Conservation (phyloP, 2,797 vertebrate genomes). For the Typhlichthys subterraneus region DNA sequence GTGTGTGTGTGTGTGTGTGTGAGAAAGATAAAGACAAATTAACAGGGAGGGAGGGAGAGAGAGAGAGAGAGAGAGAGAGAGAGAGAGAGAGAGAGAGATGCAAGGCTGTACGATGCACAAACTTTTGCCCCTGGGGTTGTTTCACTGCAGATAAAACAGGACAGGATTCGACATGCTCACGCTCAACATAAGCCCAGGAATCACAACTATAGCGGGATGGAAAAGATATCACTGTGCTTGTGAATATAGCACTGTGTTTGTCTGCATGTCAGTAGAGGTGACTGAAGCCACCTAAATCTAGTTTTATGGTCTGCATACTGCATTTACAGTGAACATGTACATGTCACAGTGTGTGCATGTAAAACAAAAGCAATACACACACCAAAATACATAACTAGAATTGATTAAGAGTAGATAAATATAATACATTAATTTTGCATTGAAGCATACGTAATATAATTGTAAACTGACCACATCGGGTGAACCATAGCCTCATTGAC, state of each 20-base stretch:
- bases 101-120: slow-evolving; percentile 13
- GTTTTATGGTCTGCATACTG: slow-evolving; percentile 10
- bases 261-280: slow-evolving; percentile 1
- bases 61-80: background rate
- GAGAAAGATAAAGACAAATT: background rate
- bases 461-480: slow-evolving; percentile 23
- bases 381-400: background rate
- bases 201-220: slow-evolving; percentile 7
- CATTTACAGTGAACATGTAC: slow-evolving; percentile 12
- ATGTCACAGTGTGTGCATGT: background rate
- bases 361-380: background rate
- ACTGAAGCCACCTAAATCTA: background rate
- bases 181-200: slow-evolving; percentile 23
- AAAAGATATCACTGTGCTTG: slow-evolving; percentile 13
- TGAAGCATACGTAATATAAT: slow-evolving; percentile 27
- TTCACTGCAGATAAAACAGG: slow-evolving; percentile 38
- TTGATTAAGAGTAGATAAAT: background rate
- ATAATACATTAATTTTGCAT: slow-evolving; percentile 5
- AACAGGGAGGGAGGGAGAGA: background rate
- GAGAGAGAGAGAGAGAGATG: background rate
- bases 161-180: slow-evolving; percentile 48
- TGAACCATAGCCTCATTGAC: slow-evolving; percentile 45
- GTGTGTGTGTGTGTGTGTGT: slow-evolving; percentile 9
- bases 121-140: slow-evolving; percentile 17
- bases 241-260: slow-evolving; percentile 14